Percentiles rank a stretch among this genome's conserved stretches.
Evolutionary conservation across 2,888 invertebrate species (phyloP).

Genomic region (Pyrgus malvae): DNA sequence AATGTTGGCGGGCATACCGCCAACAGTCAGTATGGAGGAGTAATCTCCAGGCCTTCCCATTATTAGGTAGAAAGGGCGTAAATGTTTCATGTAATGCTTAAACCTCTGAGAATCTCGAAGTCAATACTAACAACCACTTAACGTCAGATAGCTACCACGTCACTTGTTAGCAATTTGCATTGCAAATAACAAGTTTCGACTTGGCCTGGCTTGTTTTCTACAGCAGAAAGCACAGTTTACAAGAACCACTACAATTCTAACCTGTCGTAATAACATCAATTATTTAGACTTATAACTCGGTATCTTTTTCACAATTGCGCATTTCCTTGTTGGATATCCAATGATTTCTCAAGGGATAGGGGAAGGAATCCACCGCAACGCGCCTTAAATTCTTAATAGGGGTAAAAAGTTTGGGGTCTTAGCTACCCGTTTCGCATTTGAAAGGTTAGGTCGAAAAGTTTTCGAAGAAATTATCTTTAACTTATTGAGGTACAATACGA

Average conservation of each 20-base stretch:
- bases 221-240: no score
- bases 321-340: conserved; percentile 35
- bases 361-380: conserved; percentile 43
- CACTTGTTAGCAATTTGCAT: no score
- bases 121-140: no score
- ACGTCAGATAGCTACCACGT: no score
- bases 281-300: conserved; percentile 43
- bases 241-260: no score
- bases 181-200: no score
- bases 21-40: no score
- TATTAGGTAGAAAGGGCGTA: no score
- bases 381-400: conserved; percentile 54
- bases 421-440: conserved; percentile 13
- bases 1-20: conserved; percentile 8
- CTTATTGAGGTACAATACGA: conserved; percentile 17
- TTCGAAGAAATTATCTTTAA: conserved; percentile 16
- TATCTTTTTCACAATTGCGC: conserved; percentile 43
- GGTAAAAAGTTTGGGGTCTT: conserved; percentile 39
- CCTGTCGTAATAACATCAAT: conserved; percentile 39
- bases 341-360: conserved; percentile 46
- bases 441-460: conserved; percentile 20
- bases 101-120: no score
- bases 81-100: no score
- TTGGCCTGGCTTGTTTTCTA: no score
- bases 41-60: no score